Base-by-base conservation (phyloP, 2,888 invertebrate genomes). In the Orthosia incerta region DNA sequence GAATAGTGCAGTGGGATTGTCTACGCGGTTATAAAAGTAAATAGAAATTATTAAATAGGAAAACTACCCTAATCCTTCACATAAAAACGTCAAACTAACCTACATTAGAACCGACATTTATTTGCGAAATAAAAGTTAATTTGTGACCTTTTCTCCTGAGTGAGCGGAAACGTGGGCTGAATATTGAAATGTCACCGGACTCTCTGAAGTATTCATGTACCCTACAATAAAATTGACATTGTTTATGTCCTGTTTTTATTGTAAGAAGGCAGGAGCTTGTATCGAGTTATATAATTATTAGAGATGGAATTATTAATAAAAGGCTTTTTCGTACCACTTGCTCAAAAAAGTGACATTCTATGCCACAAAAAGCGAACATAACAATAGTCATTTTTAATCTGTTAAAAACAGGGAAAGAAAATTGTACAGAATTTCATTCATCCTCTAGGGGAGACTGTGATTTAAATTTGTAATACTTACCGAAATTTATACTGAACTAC, bases 41-140 rank as follows among this genome's bases (percentile, higher is more conserved):
- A n/a, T n/a, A n/a, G n/a, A n/a, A n/a, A 59, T 48, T 23, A 76
- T 45, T 7, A 53, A 64, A 69, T 16, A 39, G 39, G 66, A 61
- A 71, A 66, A 53, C 51, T 65, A 64, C 51, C 63, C 23, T 51
- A 62, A 68, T 75, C 63, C 56, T 64, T 56, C 48, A 13, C 46
- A 74, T 45, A 59, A 53, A 68, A 71, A 72, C 64, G 80, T 72
- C 55, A 74, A 82, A 69, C 70, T 71, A 60, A 23, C 62, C 26
- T 60, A 61, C 65, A 68, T 67, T 73, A 60, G 31, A 39, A 59
- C 39, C 48, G 85, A 83, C 79, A 85, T 85, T 86, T 85, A 83
- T 82, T 72, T 57, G 78, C 46, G 71, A 80, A 75, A 85, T 85
- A 86, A 86, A 85, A 85, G 76, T 82, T 83, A 82, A 82, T 85